Percentiles rank a stretch among this genome's conserved stretches.
Conservation (phyloP, 2,888 invertebrate genomes). For the Drosophila atroscutellata region DNA sequence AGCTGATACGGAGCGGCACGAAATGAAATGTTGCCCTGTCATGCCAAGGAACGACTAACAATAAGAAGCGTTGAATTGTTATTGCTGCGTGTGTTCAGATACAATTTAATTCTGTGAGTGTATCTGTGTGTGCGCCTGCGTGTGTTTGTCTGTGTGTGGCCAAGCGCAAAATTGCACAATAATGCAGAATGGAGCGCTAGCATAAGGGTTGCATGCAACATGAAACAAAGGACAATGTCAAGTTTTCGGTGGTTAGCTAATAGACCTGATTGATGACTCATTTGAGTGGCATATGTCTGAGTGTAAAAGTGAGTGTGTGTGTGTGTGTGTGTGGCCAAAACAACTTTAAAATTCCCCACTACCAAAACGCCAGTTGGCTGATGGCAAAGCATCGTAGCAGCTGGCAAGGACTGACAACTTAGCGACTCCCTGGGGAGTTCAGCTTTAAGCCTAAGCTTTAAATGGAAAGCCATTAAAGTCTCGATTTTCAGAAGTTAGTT, state of each 20-base stretch:
- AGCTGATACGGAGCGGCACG: constrained; percentile 39
- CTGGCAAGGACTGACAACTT: constrained; percentile 31
- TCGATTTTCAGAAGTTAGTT: constrained; percentile 23
- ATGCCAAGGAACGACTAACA: constrained; percentile 50
- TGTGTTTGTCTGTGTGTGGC: constrained; percentile 33
- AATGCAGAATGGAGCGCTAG: constrained; percentile 40
- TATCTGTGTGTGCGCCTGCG: constrained; percentile 7
- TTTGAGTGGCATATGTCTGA: constrained; percentile 39
- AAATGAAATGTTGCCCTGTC: constrained; percentile 55
- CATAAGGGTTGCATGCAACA: constrained; percentile 48
- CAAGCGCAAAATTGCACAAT: constrained; percentile 70
- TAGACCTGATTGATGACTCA: constrained; percentile 74
- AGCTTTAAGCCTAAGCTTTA: constrained; percentile 60
- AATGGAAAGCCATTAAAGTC: constrained; percentile 65
- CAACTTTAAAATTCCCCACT: constrained; percentile 20
- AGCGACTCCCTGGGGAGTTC: constrained; percentile 20
- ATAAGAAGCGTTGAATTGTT: constrained; percentile 48
- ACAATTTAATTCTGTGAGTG: constrained; percentile 10
- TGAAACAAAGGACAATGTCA: constrained; percentile 36
- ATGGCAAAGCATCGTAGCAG: constrained; percentile 45
- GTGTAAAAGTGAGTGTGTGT: constrained; percentile 37
- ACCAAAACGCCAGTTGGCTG: constrained; percentile 34
- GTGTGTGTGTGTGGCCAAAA: constrained; percentile 41
- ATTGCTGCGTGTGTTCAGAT: constrained; percentile 31
- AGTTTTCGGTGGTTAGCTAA: constrained; percentile 60